Conservation (phyloP, 2,888 invertebrate genomes). For the Lithophane socia region DNA sequence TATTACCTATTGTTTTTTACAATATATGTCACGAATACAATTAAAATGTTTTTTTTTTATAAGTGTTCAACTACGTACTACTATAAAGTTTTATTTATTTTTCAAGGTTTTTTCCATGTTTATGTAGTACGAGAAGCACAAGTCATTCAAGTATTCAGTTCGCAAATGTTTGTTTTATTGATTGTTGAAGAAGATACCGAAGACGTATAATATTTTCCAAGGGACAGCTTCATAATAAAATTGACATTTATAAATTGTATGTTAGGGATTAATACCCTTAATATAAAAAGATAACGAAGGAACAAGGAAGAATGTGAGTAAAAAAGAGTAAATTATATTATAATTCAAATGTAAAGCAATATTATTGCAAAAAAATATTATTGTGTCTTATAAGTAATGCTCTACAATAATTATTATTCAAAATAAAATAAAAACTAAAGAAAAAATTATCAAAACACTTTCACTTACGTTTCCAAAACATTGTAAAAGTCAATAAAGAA, state of each 20-base stretch:
- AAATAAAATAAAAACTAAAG: constrained; percentile 2
- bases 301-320: neutral
- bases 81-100: constrained; percentile 16
- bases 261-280: neutral
- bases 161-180: constrained; percentile 31
- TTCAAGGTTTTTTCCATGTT: constrained; percentile 35
- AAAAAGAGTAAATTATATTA: neutral
- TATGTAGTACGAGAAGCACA: neutral
- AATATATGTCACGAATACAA: constrained; percentile 26
- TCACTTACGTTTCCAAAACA: constrained; percentile 85
- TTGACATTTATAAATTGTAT: constrained; percentile 2
- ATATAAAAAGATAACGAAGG: neutral
- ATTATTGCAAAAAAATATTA: neutral
- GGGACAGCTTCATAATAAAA: too few relatives aligned
- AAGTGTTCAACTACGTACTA: constrained; percentile 1
- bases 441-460: constrained; percentile 44
- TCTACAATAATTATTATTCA: neutral
- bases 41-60: constrained; percentile 6
- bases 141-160: neutral
- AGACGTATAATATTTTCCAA: neutral
- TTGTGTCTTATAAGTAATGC: neutral
- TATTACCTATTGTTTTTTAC: constrained; percentile 67
- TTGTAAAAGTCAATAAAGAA: constrained; percentile 77
- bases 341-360: neutral
- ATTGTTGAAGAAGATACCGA: neutral